Base-by-base conservation (phyloP, 2,797 vertebrate species). In the Gallinago solitaria region DNA sequence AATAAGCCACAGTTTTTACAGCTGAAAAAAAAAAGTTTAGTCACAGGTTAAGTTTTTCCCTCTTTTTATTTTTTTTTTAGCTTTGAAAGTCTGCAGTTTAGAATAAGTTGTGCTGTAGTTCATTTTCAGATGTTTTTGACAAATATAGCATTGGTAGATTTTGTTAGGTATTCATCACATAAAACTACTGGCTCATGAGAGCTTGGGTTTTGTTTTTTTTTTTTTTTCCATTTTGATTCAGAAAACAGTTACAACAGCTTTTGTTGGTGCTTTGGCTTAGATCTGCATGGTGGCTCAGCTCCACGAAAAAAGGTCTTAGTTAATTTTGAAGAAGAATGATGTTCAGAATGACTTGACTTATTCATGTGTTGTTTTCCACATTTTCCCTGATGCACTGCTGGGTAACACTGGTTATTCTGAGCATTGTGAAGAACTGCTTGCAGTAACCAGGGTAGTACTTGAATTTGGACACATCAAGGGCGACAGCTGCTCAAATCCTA, bases 11-110 rank as follows among this genome's bases (percentile, higher is more conserved):
- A 64, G 78, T 73, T 97, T 98, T 97, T 83, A 96, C 87, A 95
- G 89, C 92, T 95, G 92, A 97, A 96, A 97, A 97, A 67, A 97
- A 97, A 92, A 95, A 90, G 85, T 96, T 96, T 97, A 87, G 96
- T 97, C 16, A 1, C 74, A 96, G 93, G 95, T 97, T 96, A 95
- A 88, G n/a, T 60, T 94, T 96, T 95, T 93, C 61, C 69, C 13
- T 50, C 56, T 9, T n/a, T 76, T 33, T 65, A 83, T 90, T 95
- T 91, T 69, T 61, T 79, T 45, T 71, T 56, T 83, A 2, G 4
- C 87, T 79, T 96, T 95, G 78, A 79, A 93, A 92, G 39, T 86
- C 87, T 92, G 78, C 64, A 63, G 69, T 96, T 97, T 95, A 94
- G 94, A 96, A 77, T 79, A 92, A 95, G 88, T 85, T 41, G 60